Conservation (phyloP, 2,797 vertebrate genomes). For the Furcifer pardalis region DNA sequence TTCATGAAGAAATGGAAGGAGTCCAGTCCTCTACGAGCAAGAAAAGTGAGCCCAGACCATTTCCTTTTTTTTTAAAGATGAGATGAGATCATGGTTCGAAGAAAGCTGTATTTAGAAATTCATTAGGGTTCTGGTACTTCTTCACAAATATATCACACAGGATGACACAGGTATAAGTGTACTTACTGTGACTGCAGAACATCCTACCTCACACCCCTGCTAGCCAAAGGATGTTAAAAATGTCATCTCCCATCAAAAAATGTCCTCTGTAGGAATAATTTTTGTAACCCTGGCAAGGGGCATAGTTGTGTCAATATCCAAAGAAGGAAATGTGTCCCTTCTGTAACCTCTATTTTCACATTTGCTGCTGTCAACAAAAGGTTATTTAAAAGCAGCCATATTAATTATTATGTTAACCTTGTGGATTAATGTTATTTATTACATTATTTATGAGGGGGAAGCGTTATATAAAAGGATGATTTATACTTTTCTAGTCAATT, state of each 20-base stretch:
- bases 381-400: background rate
- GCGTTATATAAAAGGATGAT: background rate
- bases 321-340: conserved; percentile 5
- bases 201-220: background rate
- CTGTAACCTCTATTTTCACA: background rate
- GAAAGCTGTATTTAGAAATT: too few relatives aligned
- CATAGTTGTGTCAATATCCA: background rate
- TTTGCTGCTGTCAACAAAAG: background rate
- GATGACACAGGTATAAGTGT: too few relatives aligned
- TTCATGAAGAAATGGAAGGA: too few relatives aligned
- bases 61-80: too few relatives aligned
- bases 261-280: background rate
- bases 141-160: too few relatives aligned
- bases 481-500: background rate
- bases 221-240: background rate
- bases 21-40: too few relatives aligned
- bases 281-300: background rate
- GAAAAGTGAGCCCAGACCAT: too few relatives aligned
- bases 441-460: background rate
- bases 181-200: too few relatives aligned
- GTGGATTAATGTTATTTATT: background rate
- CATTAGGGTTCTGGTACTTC: too few relatives aligned
- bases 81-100: too few relatives aligned
- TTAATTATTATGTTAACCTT: conserved; percentile 5
- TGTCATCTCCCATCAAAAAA: background rate